These are phyloP conservation scores for Pelusios castaneus DNA, from an alignment of 2,113 vertebrate species.

Conservation along the genomic window DNA sequence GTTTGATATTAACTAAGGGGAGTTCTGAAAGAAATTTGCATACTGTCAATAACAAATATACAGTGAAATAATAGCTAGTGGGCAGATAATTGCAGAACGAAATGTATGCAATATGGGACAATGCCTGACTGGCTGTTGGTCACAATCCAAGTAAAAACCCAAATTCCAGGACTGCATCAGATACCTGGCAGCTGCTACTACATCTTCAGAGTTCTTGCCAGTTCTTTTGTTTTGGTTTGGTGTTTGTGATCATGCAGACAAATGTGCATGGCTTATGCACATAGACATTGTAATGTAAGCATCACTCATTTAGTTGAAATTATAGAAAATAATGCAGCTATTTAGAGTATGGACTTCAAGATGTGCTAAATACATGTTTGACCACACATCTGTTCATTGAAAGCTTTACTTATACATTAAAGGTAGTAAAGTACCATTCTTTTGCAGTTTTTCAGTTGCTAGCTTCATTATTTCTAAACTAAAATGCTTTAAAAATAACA, in stretches of 20 bases:
- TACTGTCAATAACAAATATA: background rate
- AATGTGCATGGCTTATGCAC: accelerated
- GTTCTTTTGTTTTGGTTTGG: background rate
- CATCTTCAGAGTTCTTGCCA: accelerated
- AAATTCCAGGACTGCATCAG: background rate
- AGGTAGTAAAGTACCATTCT: background rate
- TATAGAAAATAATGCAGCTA: background rate
- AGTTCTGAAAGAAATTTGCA: background rate
- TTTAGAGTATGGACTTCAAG: background rate
- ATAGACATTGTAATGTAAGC: background rate
- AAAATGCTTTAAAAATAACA: accelerated
- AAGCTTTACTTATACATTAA: background rate
- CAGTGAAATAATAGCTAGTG: background rate
- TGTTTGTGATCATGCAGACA: background rate
- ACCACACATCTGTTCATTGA: background rate
- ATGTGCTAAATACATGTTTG: background rate
- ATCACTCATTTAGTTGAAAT: background rate
- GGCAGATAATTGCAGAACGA: background rate
- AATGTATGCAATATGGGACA: background rate
- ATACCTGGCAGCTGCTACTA: background rate
- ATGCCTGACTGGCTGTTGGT: background rate
- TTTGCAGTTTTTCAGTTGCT: background rate
- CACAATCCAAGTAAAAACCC: accelerated
- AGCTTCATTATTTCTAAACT: accelerated
- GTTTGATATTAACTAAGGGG: background rate